phyloP scores from a whole-genome alignment of 2,888 invertebrate species.

The Netelia fuscicornis region DNA sequence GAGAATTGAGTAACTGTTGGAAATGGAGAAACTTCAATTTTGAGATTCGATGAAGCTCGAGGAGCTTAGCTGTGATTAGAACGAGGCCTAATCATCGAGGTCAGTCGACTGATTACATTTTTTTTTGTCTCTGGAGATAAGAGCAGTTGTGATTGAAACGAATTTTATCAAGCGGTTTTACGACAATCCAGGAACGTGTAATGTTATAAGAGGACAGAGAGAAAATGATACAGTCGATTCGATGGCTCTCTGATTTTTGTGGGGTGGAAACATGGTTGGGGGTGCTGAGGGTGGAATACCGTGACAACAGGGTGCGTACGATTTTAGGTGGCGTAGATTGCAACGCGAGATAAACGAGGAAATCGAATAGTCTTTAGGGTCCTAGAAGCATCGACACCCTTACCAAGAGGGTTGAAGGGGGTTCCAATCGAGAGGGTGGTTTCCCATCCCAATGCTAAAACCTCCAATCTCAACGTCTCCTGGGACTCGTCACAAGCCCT shows the following conservation, averaged over 20 bases:
- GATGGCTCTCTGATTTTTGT: constrained; percentile 47
- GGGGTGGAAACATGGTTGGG: constrained; percentile 72
- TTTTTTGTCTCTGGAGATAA: too few species aligned
- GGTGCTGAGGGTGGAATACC: constrained; percentile 13
- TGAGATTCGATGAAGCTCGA: too few species aligned
- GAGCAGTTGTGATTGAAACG: constrained; percentile 20
- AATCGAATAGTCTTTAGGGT: not conserved
- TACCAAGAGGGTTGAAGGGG: not conserved
- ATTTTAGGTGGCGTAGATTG: not conserved
- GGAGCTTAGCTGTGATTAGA: too few species aligned
- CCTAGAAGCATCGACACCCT: not conserved
- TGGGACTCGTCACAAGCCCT: not conserved
- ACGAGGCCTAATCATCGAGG: too few species aligned
- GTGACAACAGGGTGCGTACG: constrained; percentile 8
- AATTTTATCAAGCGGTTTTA: constrained; percentile 39
- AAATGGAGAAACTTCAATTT: too few species aligned
- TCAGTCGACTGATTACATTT: too few species aligned
- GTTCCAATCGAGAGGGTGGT: not conserved
- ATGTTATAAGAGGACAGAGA: constrained; percentile 38
- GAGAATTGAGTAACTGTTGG: too few species aligned
- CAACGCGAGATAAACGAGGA: not conserved
- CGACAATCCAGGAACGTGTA: constrained; percentile 26
- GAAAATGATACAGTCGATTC: constrained; percentile 83
- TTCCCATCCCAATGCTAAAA: not conserved
- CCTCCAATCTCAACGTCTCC: not conserved